These are phyloP conservation scores for Cheilosia urbana DNA, from an alignment of 2,888 invertebrate species.

Conservation along the genomic window DNA sequence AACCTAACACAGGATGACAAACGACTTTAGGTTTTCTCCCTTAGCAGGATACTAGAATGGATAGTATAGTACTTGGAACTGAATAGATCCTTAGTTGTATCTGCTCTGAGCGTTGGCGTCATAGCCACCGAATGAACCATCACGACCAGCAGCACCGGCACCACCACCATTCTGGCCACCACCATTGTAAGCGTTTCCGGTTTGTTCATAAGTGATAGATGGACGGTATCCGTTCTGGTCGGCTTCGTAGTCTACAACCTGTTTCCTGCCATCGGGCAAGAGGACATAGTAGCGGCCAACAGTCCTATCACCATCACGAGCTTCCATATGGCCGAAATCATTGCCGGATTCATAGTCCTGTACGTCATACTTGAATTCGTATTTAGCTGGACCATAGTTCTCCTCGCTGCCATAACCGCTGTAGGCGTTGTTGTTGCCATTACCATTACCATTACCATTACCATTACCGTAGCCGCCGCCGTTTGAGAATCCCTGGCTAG, in stretches of 20 bases:
- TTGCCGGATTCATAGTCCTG: slow-evolving; percentile 87
- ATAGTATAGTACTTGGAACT: slow-evolving; percentile 76
- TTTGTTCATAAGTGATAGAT: slow-evolving; percentile 88
- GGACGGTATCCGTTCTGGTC: slow-evolving; percentile 89
- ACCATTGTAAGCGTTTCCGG: slow-evolving; percentile 81
- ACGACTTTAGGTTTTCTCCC: slow-evolving; percentile 62
- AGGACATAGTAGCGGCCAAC: slow-evolving; percentile 88
- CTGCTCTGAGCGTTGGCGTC: slow-evolving; percentile 77
- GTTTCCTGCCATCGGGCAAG: slow-evolving; percentile 88
- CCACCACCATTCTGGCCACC: slow-evolving; percentile 76
- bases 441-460: slow-evolving; percentile 15
- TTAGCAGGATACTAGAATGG: slow-evolving; percentile 77
- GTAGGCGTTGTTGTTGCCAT: slow-evolving; percentile 15
- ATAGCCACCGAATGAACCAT: slow-evolving; percentile 67
- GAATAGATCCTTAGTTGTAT: slow-evolving; percentile 78
- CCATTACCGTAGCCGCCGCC: slow-evolving; percentile 64
- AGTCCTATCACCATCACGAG: slow-evolving; percentile 87
- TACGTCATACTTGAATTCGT: slow-evolving; percentile 88
- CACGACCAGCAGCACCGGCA: slow-evolving; percentile 65
- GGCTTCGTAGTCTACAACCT: slow-evolving; percentile 89
- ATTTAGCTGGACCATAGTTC: slow-evolving; percentile 88
- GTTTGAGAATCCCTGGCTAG: slow-evolving; percentile 56
- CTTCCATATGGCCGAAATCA: slow-evolving; percentile 88
- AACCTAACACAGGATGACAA: slow-evolving; percentile 64
- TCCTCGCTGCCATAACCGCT: slow-evolving; percentile 78